Conservation (phyloP, 2,888 invertebrate genomes). For the Eupithecia insigniata region DNA sequence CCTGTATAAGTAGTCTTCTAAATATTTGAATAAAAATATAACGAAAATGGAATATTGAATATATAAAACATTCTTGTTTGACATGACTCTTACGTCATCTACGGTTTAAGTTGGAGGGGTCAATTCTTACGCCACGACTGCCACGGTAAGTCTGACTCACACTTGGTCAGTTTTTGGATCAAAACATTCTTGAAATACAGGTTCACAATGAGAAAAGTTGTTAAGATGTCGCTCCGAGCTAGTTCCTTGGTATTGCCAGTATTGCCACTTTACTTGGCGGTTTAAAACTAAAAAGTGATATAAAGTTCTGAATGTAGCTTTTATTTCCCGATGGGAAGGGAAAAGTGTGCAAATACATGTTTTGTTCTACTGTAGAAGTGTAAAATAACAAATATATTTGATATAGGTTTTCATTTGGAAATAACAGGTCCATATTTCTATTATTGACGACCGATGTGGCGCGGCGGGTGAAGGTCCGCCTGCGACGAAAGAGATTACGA, state of each 20-base stretch:
- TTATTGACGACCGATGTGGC: too few relatives aligned
- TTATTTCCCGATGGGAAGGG: conserved; percentile 2
- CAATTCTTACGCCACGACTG: too few relatives aligned
- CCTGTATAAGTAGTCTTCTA: too few relatives aligned
- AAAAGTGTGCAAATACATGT: neutral
- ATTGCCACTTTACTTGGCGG: neutral
- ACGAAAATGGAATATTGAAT: too few relatives aligned
- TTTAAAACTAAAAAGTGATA: neutral
- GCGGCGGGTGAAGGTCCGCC: too few relatives aligned
- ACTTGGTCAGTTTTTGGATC: neutral
- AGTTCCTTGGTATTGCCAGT: neutral
- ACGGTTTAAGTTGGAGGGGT: too few relatives aligned
- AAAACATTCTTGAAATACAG: conserved; percentile 1
- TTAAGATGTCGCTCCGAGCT: neutral
- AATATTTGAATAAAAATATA: too few relatives aligned
- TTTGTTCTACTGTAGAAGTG: neutral
- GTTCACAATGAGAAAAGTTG: conserved; percentile 11
- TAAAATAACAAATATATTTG: too few relatives aligned
- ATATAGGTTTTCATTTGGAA: neutral
- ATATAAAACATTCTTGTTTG: too few relatives aligned
- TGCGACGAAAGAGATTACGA: too few relatives aligned
- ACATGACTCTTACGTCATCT: too few relatives aligned
- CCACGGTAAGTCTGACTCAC: neutral
- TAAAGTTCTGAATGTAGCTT: neutral
- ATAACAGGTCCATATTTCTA: neutral